Conservation (phyloP, 2,888 invertebrate species). For the Alsophila aescularia region DNA sequence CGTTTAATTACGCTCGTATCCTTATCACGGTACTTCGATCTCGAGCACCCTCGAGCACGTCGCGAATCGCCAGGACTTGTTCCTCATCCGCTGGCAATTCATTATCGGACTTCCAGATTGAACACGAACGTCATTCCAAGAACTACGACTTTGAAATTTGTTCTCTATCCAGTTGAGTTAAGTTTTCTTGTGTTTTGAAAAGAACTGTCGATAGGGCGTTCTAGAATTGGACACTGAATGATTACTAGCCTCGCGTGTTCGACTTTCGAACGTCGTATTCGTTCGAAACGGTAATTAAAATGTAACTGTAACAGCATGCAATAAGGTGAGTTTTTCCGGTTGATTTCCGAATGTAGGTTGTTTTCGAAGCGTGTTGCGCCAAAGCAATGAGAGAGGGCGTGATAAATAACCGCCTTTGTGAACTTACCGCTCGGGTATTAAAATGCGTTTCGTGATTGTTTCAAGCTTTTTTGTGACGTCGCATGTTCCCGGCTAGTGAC, state of each 20-base stretch:
- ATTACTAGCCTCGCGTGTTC: conserved; percentile 76
- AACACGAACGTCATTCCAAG: conserved; percentile 66
- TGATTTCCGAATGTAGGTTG: conserved; percentile 58
- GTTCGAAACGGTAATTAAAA: conserved; percentile 51
- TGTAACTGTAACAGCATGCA: conserved; percentile 50
- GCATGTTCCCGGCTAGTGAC: conserved; percentile 52
- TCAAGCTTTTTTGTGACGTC: conserved; percentile 64
- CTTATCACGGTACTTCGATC: conserved; percentile 45
- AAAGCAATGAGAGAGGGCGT: conserved; percentile 84
- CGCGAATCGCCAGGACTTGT: conserved; percentile 72
- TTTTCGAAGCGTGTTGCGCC: conserved; percentile 65
- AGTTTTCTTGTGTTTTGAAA: conserved; percentile 45
- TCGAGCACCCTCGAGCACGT: conserved; percentile 54
- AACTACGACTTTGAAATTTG: conserved; percentile 29
- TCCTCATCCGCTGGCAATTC: conserved; percentile 75
- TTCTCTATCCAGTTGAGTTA: conserved; percentile 37
- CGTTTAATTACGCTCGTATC: conserved; percentile 30
- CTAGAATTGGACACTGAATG: conserved; percentile 77
- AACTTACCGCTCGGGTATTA: conserved; percentile 81
- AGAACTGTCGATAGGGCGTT: conserved; percentile 64
- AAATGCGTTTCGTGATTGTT: conserved; percentile 80
- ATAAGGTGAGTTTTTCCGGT: conserved; percentile 61
- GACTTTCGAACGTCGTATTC: conserved; percentile 69
- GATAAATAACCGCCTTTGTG: conserved; percentile 84
- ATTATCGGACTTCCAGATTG: conserved; percentile 76